phyloP scores from a whole-genome alignment of 2,888 invertebrate genomes.

The Rhopalosiphum nymphaeae region DNA sequence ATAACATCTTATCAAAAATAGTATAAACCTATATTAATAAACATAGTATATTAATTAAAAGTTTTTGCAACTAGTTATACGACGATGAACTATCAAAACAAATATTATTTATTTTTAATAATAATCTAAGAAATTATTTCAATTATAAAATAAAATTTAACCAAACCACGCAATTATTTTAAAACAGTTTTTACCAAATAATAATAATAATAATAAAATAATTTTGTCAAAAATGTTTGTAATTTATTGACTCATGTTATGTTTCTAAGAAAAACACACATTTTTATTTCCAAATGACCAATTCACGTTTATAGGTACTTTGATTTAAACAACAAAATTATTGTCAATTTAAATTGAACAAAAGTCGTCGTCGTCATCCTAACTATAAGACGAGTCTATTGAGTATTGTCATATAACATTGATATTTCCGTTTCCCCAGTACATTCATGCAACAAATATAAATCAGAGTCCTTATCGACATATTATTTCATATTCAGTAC shows the following conservation, averaged over 20 bases:
- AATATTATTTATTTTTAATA: too few species aligned
- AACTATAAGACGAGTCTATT: background rate
- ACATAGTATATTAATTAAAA: too few species aligned
- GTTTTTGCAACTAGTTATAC: too few species aligned
- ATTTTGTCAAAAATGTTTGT: background rate
- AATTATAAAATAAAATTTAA: background rate
- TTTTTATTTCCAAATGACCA: background rate
- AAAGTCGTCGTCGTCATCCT: background rate
- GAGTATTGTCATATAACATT: constrained; percentile 24
- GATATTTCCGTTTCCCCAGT: constrained; percentile 42
- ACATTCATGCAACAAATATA: constrained; percentile 9
- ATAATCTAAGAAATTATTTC: too few species aligned
- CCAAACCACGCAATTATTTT: background rate
- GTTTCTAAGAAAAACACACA: background rate
- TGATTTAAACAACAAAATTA: background rate
- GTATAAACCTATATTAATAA: too few species aligned
- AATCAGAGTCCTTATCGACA: constrained; percentile 37
- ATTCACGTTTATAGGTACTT: background rate
- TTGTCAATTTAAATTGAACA: background rate
- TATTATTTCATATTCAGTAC: background rate
- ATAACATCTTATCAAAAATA: too few species aligned
- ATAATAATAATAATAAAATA: background rate
- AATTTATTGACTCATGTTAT: background rate
- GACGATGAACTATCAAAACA: too few species aligned
- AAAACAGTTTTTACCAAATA: background rate